These are phyloP conservation scores for Pterophyllum scalare DNA, from an alignment of 2,113 vertebrate genomes.

Conservation along the genomic window DNA sequence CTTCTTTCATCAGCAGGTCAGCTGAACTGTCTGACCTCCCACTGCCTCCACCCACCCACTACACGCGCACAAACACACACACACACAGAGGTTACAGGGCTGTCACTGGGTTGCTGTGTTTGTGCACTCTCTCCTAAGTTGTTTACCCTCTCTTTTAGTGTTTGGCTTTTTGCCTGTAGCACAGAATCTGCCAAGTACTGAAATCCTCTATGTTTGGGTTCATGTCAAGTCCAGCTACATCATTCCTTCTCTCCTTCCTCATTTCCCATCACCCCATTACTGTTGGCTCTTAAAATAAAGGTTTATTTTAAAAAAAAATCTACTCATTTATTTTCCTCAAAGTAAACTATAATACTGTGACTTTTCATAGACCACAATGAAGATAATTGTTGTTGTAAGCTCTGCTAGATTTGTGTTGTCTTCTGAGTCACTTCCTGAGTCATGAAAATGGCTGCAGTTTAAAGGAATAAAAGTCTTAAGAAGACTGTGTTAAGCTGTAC, in stretches of 20 bases:
- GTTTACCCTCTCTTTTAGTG: conserved; percentile 32
- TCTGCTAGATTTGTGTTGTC: not conserved
- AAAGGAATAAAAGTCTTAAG: not conserved
- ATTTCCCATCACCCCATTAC: not conserved
- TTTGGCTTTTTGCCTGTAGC: conserved; percentile 30
- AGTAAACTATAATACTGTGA: not conserved
- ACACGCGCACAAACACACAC: conserved; percentile 11
- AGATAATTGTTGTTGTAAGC: not conserved
- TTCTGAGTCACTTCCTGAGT: conserved; percentile 12
- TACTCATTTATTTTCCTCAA: not conserved
- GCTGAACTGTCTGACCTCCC: conserved; percentile 66
- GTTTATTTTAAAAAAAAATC: not conserved
- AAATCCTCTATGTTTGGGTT: conserved; percentile 19
- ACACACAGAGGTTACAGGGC: conserved; percentile 45
- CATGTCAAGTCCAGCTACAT: conserved; percentile 6
- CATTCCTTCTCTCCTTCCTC: not conserved
- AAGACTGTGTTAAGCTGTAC: not conserved
- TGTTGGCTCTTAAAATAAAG: not conserved
- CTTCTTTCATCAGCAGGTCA: conserved; percentile 39
- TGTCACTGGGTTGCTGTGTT: conserved; percentile 29
- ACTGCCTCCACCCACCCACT: conserved; percentile 19
- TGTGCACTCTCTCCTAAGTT: conserved; percentile 15
- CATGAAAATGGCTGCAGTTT: not conserved
- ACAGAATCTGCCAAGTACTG: conserved; percentile 14
- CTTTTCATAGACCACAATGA: not conserved